Evolutionary conservation across 2,113 vertebrate species (phyloP), one percentile per base, ranked within the genome.

Genomic region (Serinus canaria): DNA sequence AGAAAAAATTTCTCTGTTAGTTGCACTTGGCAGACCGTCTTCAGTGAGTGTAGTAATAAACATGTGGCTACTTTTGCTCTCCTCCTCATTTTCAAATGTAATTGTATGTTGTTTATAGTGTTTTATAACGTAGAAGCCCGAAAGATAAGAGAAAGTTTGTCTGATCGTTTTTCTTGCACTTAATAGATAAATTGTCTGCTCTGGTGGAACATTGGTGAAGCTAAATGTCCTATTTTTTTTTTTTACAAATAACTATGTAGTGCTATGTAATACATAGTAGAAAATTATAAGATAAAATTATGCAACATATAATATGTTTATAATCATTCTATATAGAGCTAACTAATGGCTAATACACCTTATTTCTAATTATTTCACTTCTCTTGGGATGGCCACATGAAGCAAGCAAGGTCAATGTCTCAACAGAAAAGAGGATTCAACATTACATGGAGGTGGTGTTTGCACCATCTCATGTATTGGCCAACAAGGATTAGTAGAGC

Each of bases 321-420:
- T 56, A 18, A 18, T 75, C 5, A 50, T 28, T 24, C 39, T 58
- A 13, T 53, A 44, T 88, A 24, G 21, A 63, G 58, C 91, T 76
- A 89, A 53, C 25, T 69, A 92, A 82, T 55, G 64, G 50, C 55
- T 94, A 68, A 55, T 92, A 96, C 27, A 11, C 52, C 47, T 92
- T 94, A 25, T 25, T 92, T 63, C 35, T 44, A 74, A 81, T 83
- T 35, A 91, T 85, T 95, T 80, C 93, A 69, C 49, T 91, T 90
- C 47, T 97, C 68, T 94, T 92, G 63, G 82, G 10, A 66, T 59
- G 74, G 41, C 49, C 95, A 89, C 63, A 28, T 55, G 10, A 62
- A 83, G 5, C 13, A 77, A 73, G 17, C 21, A 69, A 55, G 17
- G 16, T 28, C 76, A 63, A 63, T 11, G 8, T 56, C 21, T 89